A percentile compares a stretch with the other conserved stretches of the same genome.
phyloP scores from a whole-genome alignment of 1,140 invertebrate genomes.

The Drosophila sproati region DNA sequence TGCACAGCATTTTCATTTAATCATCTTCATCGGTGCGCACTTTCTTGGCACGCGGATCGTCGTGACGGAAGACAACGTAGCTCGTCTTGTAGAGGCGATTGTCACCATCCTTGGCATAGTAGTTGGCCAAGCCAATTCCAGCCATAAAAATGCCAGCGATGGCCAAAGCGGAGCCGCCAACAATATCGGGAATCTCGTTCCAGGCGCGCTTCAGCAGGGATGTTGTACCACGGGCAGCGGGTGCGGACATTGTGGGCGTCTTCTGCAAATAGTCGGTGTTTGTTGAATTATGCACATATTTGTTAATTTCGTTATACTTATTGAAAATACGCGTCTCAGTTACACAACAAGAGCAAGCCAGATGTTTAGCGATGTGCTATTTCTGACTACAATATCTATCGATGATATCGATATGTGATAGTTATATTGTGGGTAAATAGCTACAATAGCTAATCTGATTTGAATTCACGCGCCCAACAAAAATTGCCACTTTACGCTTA shows the following conservation, averaged over 20 bases:
- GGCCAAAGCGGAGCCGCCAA: slow-evolving; percentile 85
- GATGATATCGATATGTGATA: slow-evolving; percentile 28
- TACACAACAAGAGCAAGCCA: slow-evolving; percentile 59
- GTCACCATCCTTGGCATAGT: slow-evolving; percentile 87
- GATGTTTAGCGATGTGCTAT: slow-evolving; percentile 43
- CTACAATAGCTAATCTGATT: too few relatives aligned
- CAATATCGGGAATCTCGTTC: slow-evolving; percentile 89
- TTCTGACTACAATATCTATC: not conserved
- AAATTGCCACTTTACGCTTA: too few relatives aligned
- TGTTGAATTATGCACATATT: not conserved
- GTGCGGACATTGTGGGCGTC: slow-evolving; percentile 67
- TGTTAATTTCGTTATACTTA: slow-evolving; percentile 43
- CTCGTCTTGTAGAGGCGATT: slow-evolving; percentile 87
- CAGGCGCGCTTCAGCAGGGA: slow-evolving; percentile 86
- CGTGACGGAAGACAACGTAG: slow-evolving; percentile 88
- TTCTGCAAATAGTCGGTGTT: slow-evolving; percentile 20
- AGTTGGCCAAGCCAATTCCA: slow-evolving; percentile 85
- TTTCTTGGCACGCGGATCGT: slow-evolving; percentile 87
- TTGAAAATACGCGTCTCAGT: slow-evolving; percentile 50
- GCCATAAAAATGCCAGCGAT: slow-evolving; percentile 85
- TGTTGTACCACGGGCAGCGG: slow-evolving; percentile 61
- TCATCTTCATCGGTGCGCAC: slow-evolving; percentile 84
- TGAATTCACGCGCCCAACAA: too few relatives aligned
- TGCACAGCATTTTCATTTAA: slow-evolving; percentile 39
- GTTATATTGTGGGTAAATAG: not conserved